Evolutionary conservation across 2,888 invertebrate species (phyloP), one percentile per base, ranked within the genome.

Genomic region (Hydrotaea cyrtoneurina): DNA sequence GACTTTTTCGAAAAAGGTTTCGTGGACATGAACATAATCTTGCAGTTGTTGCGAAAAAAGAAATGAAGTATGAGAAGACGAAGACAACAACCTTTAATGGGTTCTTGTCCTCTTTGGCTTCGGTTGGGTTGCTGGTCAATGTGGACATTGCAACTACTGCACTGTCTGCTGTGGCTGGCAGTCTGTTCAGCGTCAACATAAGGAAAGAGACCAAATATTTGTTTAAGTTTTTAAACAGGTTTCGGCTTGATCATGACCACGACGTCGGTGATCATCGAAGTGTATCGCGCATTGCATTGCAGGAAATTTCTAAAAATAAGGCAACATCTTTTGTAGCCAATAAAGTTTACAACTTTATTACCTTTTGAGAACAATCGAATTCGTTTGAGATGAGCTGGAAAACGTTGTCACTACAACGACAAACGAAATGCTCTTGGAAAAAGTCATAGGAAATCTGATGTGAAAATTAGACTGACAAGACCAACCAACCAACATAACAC

Each of bases 301-400:
- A 69, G 43, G 23, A 46, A 69, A 69, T 69, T 69, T 69, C 69
- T 69, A 69, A 69, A 69, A 69, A 69, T 69, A 69, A 69, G 31
- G 69, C 19, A 69, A 69, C 69, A 66, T 21, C 43, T 15, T 43
- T 69, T 46, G 69, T 69, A 10, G 43, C 46, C 46, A 46, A 23
- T 69, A 69, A 39, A 69, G 17, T 7, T 4, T 19, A 21, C 39
- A 69, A 23, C 21, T 66, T 66, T 66, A 66, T 66, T 66, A 17
- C 21, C 66, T n/a, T 21, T 43, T 36, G 8, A 43, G 43, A 10
- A 43, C 39, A 43, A 10, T 43, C 43, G 43, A 31, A 31, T 31
- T 31, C 31, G 7, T 43, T 66, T 13, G 43, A 66, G 10, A 36
- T 36, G 11, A 11, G 57, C 11, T 11, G 2, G 23, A 59, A 13